Base-by-base conservation (phyloP, 2,888 invertebrate species). In the Coelopa pilipes region DNA sequence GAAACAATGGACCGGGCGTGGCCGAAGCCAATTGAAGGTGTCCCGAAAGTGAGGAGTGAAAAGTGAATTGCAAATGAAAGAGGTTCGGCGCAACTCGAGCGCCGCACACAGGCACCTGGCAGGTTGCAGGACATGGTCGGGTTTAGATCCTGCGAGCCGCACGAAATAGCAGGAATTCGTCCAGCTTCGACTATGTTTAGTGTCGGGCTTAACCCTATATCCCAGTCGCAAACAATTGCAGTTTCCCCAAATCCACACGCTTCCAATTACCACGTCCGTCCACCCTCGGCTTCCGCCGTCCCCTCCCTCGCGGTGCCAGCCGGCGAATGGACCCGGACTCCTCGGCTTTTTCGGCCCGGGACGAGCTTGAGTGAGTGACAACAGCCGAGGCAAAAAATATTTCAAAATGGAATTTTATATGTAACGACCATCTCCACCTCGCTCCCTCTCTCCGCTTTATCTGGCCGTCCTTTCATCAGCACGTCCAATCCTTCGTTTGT, bases 401-500 rank as follows among this genome's bases (percentile, higher is more conserved):
- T 34, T 34, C 34, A 19, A 65, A 71, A 71, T 71, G 71, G 71
- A 71, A 71, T 71, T 71, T 71, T 71, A 65, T 55, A 65, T 71
- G 55, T 71, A 71, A 71, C 63, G 71, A 65, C 53, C 50, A 13
- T 34, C 34, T 60, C 24, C 19, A n/a, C n/a, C n/a, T n/a, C 34
- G 55, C 17, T 21, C 34, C 34, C 12, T 50, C 24, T 21, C 5
- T 19, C 50, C 9, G 47, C 53, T 70, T 46, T n/a, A 57, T 57
- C 17, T n/a, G 17, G 34, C 62, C 21, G 1, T 62, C 46, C 17
- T 45, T 45, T 34, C 63, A 11, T 13, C 19, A 7, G 57, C 17
- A 45, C 17, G 17, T 17, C 10, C 11, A 11, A 63, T 46, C 4
- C 53, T 3, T 15, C n/a, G n/a, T 15, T 34, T 17, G n/a, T 12